Conservation (phyloP, 1,140 invertebrate genomes). For the Heliconius himera region DNA sequence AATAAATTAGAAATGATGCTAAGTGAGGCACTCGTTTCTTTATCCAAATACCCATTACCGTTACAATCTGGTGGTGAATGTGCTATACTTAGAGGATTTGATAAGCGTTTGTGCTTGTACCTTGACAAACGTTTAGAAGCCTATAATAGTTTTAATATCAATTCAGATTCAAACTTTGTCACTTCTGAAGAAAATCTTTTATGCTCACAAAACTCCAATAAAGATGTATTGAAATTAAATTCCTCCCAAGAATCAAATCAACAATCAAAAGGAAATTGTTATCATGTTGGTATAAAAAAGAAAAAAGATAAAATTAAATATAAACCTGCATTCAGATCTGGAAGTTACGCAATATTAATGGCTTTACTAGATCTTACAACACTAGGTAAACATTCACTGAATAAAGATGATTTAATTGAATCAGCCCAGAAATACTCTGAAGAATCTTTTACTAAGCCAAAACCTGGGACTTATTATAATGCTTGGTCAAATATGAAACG, state of each 20-base stretch:
- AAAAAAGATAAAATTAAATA: conserved; percentile 45
- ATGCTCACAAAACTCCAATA: background rate
- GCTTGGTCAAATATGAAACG: conserved; percentile 87
- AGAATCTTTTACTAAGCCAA: conserved; percentile 83
- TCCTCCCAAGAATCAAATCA: background rate
- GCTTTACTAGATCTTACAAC: conserved; percentile 49
- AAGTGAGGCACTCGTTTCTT: conserved; percentile 88
- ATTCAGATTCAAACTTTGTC: background rate
- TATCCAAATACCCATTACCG: conserved; percentile 91
- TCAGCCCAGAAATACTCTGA: conserved; percentile 78
- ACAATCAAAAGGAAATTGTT: background rate
- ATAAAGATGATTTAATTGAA: conserved; percentile 55
- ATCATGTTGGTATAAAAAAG: background rate
- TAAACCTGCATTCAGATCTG: conserved; percentile 54
- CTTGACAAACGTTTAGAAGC: conserved; percentile 87
- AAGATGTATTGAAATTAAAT: background rate
- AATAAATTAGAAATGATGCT: conserved; percentile 87
- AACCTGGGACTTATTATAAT: conserved; percentile 83
- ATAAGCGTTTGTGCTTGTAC: conserved; percentile 88
- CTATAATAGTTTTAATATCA: conserved; percentile 28
- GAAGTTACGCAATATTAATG: conserved; percentile 59
- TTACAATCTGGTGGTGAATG: conserved; percentile 92
- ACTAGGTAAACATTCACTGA: conserved; percentile 37
- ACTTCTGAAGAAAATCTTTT: background rate
- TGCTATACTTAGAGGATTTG: conserved; percentile 92